These are phyloP conservation scores for Idaea aversata DNA, from an alignment of 2,888 invertebrate genomes.

Conservation along the genomic window DNA sequence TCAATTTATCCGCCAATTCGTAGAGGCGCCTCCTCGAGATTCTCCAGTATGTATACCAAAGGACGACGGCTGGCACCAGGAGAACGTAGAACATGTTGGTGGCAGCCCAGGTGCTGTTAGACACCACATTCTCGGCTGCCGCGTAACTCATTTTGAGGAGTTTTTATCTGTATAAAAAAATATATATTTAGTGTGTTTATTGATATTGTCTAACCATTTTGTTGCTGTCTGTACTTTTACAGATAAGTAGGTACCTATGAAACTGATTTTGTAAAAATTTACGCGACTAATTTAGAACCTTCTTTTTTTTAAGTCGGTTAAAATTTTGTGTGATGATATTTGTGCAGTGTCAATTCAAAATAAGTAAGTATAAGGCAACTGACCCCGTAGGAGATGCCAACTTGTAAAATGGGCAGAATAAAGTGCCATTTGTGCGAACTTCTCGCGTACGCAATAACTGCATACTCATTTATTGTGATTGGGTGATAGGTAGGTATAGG, in stretches of 20 bases:
- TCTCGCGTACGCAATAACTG: too few relatives aligned
- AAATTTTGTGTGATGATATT: neutral
- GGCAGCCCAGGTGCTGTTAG: conserved; percentile 78
- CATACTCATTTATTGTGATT: too few relatives aligned
- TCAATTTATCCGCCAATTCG: conserved; percentile 85
- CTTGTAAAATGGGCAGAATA: too few relatives aligned
- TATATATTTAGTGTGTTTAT: neutral
- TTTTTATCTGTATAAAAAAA: conserved; percentile 13
- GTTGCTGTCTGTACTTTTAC: too few relatives aligned
- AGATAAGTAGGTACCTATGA: too few relatives aligned
- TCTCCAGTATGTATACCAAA: conserved; percentile 88
- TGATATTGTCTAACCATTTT: neutral
- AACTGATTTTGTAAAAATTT: neutral
- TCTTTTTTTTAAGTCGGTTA: neutral
- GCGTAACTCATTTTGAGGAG: conserved; percentile 59
- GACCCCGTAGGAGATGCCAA: too few relatives aligned
- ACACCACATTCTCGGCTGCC: conserved; percentile 64
- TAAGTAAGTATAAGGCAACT: too few relatives aligned
- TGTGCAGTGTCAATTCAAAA: too few relatives aligned
- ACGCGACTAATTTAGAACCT: neutral
- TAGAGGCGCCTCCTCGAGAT: conserved; percentile 86
- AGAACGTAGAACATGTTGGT: conserved; percentile 86
- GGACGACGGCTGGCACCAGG: conserved; percentile 84
- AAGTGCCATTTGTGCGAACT: too few relatives aligned
- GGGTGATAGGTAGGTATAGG: too few relatives aligned